Evolutionary conservation across 2,888 invertebrate species (phyloP).

Genomic region (Drosophila nr. perissopoda): DNA sequence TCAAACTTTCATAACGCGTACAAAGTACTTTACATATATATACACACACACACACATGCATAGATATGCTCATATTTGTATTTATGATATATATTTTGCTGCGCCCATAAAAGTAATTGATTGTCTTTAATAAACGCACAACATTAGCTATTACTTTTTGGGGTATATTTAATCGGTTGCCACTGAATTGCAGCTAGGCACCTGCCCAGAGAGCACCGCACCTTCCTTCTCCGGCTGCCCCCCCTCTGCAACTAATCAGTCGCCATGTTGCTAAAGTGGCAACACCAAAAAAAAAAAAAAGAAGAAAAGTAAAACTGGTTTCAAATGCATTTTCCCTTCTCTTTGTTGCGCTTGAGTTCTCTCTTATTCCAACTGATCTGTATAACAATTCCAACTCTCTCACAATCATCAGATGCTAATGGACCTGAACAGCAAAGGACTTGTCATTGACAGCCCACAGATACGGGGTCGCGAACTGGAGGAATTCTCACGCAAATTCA

Average conservation of each 20-base stretch:
- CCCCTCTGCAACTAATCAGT: slow-evolving; percentile 23
- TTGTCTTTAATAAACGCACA: slow-evolving; percentile 56
- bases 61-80: slow-evolving; percentile 32
- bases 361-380: slow-evolving; percentile 11
- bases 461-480: slow-evolving; percentile 93
- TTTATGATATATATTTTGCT: slow-evolving; percentile 30
- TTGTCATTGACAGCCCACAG: slow-evolving; percentile 92
- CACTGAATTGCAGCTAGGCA: slow-evolving; percentile 33
- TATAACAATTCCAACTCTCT: slow-evolving; percentile 5
- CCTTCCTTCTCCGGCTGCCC: neutral
- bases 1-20: slow-evolving; percentile 80
- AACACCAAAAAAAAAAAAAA: slow-evolving; percentile 45
- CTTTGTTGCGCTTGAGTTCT: slow-evolving; percentile 11
- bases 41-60: slow-evolving; percentile 18
- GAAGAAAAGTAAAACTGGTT: slow-evolving; percentile 56
- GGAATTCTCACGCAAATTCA: slow-evolving; percentile 93
- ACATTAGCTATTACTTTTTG: slow-evolving; percentile 37
- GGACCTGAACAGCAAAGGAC: slow-evolving; percentile 94
- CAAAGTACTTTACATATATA: slow-evolving; percentile 29
- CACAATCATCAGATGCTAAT: slow-evolving; percentile 91
- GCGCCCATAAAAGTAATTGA: slow-evolving; percentile 57
- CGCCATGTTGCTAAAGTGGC: slow-evolving; percentile 76
- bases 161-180: slow-evolving; percentile 24
- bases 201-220: slow-evolving; percentile 16
- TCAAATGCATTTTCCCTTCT: slow-evolving; percentile 60